Evolutionary conservation across 2,888 invertebrate genomes (phyloP), one percentile per base, ranked within the genome.

Genomic region (Epirrhoe tristata): DNA sequence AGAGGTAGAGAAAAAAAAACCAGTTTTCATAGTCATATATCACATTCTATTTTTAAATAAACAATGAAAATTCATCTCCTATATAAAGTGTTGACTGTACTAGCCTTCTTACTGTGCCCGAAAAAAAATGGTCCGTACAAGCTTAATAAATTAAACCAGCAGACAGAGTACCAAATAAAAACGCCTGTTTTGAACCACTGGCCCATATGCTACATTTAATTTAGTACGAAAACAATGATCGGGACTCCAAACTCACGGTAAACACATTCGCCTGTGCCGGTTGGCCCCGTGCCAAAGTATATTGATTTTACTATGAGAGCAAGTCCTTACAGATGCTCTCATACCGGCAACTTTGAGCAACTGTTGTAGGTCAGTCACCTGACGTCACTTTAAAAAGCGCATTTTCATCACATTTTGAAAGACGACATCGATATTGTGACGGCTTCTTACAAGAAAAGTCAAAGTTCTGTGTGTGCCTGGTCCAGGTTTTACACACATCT

Each of bases 181-280:
- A 31, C 39, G 52, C 14, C 53, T 65, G 61, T 61, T 65, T 62
- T 51, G 64, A 55, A 53, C 53, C 60, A 63, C 48, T 57, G 17
- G 50, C 56, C 67, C 78, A 77, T 78, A 75, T 81, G 78, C 63
- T 69, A 72, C 77, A 72, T 72, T 73, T 77, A 75, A 78, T 81
- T 78, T 77, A 75, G 74, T 74, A 72, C 75, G 78, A 81, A 81
- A 83, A 83, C 83, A 84, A 82, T 83, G 83, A 78, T 73, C 74
- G 69, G 74, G 74, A 75, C 81, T 75, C 78, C 77, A 74, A 74
- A 69, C 66, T 75, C 66, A 72, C 77, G 74, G 83, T 79, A 84
- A 84, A 83, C 84, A 84, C 81, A 80, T 81, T 78, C 77, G 75
- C 74, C 62, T 70, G 67, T 66, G 66, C 70, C 64, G 65, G 61